These are phyloP conservation scores for Ecliptopera silaceata DNA, from an alignment of 2,888 invertebrate genomes.

Conservation along the genomic window DNA sequence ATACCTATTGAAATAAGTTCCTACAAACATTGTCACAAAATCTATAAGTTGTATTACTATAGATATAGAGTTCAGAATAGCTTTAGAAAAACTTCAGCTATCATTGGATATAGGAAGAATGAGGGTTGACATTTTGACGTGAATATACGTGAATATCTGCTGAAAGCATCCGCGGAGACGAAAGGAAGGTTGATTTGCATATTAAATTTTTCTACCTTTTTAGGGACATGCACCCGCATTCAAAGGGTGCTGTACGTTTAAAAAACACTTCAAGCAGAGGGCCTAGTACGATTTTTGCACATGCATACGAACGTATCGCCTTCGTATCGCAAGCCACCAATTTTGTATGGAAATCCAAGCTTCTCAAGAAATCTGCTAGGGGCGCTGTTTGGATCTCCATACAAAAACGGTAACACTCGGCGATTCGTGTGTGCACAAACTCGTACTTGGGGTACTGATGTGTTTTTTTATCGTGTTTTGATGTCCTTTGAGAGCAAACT, in stretches of 20 bases:
- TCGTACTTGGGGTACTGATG: too few relatives aligned
- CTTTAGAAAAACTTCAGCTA: slow-evolving; percentile 9
- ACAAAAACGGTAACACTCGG: too few relatives aligned
- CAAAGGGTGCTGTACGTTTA: not conserved
- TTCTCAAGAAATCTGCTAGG: too few relatives aligned
- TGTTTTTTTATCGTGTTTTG: too few relatives aligned
- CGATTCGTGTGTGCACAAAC: too few relatives aligned
- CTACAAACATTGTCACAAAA: slow-evolving; percentile 10
- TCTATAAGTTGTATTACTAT: not conserved
- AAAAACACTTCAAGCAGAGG: too few relatives aligned
- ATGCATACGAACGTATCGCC: too few relatives aligned
- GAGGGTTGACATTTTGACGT: slow-evolving; percentile 32
- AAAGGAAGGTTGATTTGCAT: slow-evolving; percentile 13
- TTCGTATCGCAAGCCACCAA: too few relatives aligned
- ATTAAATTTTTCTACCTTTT: not conserved
- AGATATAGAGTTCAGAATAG: slow-evolving; percentile 15
- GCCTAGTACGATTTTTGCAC: too few relatives aligned
- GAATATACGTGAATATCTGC: slow-evolving; percentile 30
- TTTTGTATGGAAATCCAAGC: too few relatives aligned
- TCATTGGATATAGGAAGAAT: slow-evolving; percentile 21
- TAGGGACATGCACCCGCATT: not conserved
- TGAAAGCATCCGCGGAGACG: slow-evolving; percentile 16
- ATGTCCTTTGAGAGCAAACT: too few relatives aligned
- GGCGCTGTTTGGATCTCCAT: too few relatives aligned
- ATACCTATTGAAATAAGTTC: slow-evolving; percentile 18